Evolutionary conservation across 1,140 invertebrate genomes (phyloP).

Genomic region (Colletes latitarsis): DNA sequence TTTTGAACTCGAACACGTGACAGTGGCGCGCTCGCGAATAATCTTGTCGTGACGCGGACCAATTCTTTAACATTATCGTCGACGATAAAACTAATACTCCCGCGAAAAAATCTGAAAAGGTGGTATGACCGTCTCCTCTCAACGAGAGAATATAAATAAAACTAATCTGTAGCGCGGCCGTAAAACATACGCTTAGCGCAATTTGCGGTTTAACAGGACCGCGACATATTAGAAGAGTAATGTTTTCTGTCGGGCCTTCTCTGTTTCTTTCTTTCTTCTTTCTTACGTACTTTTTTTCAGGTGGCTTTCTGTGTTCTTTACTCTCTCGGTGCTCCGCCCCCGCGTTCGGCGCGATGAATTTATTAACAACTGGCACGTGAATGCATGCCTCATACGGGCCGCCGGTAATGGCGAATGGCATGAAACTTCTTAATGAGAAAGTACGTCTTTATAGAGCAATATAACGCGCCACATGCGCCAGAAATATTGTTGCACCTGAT

Average conservation of each 20-base stretch:
- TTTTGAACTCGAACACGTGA: constrained; percentile 6
- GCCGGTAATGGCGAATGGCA: constrained; percentile 58
- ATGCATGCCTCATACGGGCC: constrained; percentile 36
- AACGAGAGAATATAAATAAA: constrained; percentile 40
- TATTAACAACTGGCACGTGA: constrained; percentile 53
- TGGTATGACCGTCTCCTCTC: constrained; percentile 21
- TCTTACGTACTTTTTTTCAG: not conserved
- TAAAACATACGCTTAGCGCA: constrained; percentile 51
- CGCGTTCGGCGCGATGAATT: constrained; percentile 46
- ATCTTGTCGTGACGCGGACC: constrained; percentile 28
- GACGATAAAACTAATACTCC: constrained; percentile 46
- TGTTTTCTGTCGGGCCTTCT: constrained; percentile 11
- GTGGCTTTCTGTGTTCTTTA: not conserved
- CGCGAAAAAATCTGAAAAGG: constrained; percentile 6
- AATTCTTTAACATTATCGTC: constrained; percentile 46
- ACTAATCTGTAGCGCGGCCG: constrained; percentile 42
- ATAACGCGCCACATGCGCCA: constrained; percentile 55
- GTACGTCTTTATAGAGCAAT: constrained; percentile 65
- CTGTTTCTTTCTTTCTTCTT: not conserved
- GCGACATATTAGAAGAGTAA: constrained; percentile 54
- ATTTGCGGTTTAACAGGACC: constrained; percentile 40
- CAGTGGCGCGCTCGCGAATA: constrained; percentile 8
- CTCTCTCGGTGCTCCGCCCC: no score
- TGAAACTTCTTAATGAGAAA: constrained; percentile 67
- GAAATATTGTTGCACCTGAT: constrained; percentile 61